These are phyloP conservation scores for Phylloscopus trochiloides DNA, from an alignment of 2,113 vertebrate genomes.

Conservation along the genomic window DNA sequence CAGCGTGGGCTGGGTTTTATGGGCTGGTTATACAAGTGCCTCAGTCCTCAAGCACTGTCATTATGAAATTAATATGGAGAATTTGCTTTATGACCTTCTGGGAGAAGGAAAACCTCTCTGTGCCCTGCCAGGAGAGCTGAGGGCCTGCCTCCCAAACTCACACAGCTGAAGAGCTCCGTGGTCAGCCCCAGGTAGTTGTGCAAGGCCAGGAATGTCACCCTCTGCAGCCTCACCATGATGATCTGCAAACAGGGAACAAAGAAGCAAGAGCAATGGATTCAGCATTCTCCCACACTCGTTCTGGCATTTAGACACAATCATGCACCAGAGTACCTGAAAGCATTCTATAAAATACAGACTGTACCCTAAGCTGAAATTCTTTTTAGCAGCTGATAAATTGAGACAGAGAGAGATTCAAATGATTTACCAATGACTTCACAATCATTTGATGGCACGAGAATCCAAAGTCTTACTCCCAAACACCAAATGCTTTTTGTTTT, in stretches of 20 bases:
- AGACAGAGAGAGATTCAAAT: not conserved
- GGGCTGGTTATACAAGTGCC: not conserved
- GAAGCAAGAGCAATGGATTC: not conserved
- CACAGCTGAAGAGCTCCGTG: conserved; percentile 90
- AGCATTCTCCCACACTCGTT: not conserved
- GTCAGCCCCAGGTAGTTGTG: conserved; percentile 95
- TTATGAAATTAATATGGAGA: not conserved
- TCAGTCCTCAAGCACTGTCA: not conserved
- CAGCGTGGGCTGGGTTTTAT: not conserved
- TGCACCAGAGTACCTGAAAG: not conserved
- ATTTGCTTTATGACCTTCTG: not conserved
- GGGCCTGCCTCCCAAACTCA: conserved; percentile 57
- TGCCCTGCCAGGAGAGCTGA: not conserved
- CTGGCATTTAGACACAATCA: not conserved
- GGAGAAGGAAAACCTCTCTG: not conserved
- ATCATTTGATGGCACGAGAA: not conserved
- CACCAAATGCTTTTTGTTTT: not conserved
- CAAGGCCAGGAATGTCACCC: conserved; percentile 91
- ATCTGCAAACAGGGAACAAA: conserved; percentile 72
- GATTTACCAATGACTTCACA: not conserved
- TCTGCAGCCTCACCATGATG: conserved; percentile 95
- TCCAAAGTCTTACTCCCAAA: not conserved
- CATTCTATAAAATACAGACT: not conserved
- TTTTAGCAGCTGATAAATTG: not conserved
- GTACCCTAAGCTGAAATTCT: not conserved